Conservation (phyloP, 1,140 invertebrate species). For the Brachionus plicatilis region DNA sequence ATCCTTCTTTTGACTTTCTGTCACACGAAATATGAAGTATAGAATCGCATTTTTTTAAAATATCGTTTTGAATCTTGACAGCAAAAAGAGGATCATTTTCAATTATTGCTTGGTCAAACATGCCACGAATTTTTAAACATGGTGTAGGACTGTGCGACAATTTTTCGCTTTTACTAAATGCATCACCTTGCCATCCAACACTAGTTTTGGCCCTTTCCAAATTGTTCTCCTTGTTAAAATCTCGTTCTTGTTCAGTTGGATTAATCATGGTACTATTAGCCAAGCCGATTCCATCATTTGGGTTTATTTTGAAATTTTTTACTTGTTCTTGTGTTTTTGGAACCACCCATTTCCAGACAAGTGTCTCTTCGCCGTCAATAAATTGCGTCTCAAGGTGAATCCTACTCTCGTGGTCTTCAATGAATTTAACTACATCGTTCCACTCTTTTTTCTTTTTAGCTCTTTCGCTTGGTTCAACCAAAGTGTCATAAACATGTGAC, state of each 20-base stretch:
- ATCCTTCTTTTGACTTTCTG: constrained; percentile 32
- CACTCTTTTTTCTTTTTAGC: neutral
- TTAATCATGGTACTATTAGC: constrained; percentile 37
- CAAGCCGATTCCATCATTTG: neutral
- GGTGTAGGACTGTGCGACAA: constrained; percentile 14
- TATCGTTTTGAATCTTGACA: neutral
- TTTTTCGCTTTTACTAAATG: constrained; percentile 4
- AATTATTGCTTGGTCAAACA: neutral
- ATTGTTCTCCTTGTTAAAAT: constrained; percentile 10
- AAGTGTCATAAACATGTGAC: constrained; percentile 25
- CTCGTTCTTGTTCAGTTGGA: neutral
- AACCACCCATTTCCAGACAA: constrained; percentile 32
- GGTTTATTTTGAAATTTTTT: neutral
- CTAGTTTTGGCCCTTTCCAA: neutral
- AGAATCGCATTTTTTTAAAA: constrained; percentile 32
- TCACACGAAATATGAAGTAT: constrained; percentile 37
- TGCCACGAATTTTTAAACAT: constrained; percentile 30
- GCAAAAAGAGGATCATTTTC: neutral
- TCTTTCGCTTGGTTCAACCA: constrained; percentile 4
- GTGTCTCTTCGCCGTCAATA: constrained; percentile 36
- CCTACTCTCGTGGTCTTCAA: constrained; percentile 31
- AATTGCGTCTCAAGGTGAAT: constrained; percentile 31
- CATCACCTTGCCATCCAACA: constrained; percentile 25
- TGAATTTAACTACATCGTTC: constrained; percentile 30
- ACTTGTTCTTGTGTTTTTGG: neutral